Conservation (phyloP, 2,113 vertebrate genomes). For the Mystacornis crossleyi region DNA sequence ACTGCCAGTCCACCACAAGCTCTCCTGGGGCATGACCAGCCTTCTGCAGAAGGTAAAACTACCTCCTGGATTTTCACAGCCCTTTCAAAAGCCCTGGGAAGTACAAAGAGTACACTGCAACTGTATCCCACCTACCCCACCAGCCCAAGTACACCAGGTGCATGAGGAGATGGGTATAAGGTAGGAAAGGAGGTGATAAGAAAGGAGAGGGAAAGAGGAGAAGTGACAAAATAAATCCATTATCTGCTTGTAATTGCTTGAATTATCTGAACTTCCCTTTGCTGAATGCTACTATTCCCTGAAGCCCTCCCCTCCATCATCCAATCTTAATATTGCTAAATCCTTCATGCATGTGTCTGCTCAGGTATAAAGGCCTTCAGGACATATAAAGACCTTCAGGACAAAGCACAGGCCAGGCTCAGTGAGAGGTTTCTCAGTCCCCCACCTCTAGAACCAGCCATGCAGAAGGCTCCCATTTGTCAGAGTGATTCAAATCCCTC, state of each 20-base stretch:
- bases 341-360: not conserved
- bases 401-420: not conserved
- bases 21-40: not conserved
- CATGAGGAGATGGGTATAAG: rapidly evolving
- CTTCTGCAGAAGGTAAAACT: not conserved
- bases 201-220: not conserved
- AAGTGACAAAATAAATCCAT: not conserved
- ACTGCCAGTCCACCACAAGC: not conserved
- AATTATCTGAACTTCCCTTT: not conserved
- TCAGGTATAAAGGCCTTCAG: constrained; percentile 13
- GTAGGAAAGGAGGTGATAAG: not conserved
- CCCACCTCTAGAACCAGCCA: not conserved
- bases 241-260: not conserved
- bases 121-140: not conserved
- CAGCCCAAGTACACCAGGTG: not conserved
- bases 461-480: constrained; percentile 53
- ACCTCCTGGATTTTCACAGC: not conserved
- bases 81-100: not conserved
- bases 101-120: not conserved
- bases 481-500: constrained; percentile 34
- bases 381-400: constrained; percentile 7
- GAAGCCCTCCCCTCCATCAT: not conserved
- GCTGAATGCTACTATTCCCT: not conserved
- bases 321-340: not conserved
- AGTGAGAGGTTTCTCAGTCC: not conserved